Evolutionary conservation across 2,888 invertebrate genomes (phyloP).

Genomic region (Netelia virgata): DNA sequence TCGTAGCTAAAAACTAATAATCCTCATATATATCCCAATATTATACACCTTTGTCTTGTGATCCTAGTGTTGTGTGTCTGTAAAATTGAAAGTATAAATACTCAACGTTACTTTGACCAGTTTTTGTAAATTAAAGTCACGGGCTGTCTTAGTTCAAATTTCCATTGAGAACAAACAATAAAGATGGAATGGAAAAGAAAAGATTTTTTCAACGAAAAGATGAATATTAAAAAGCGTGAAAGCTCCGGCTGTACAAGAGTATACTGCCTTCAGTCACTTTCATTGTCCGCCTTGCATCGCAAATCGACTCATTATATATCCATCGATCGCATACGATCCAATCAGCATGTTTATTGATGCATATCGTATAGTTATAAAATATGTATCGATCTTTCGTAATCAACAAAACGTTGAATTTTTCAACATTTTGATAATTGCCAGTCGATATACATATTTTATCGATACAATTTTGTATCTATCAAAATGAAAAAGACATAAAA

Average conservation of each 20-base stretch:
- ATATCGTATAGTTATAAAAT: not conserved
- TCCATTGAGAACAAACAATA: slow-evolving; percentile 25
- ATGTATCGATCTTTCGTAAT: slow-evolving; percentile 7
- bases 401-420: slow-evolving; percentile 2
- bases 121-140: slow-evolving; percentile 76
- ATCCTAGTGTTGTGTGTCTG: slow-evolving; percentile 83
- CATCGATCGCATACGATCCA: not conserved
- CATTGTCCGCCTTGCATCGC: slow-evolving; percentile 67
- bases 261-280: slow-evolving; percentile 70
- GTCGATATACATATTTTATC: slow-evolving; percentile 17
- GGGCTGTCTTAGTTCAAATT: slow-evolving; percentile 49
- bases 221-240: slow-evolving; percentile 28
- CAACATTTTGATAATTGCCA: not conserved
- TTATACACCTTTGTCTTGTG: slow-evolving; percentile 79
- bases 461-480: not conserved
- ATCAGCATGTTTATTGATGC: slow-evolving; percentile 8
- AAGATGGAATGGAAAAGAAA: slow-evolving; percentile 31
- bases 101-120: slow-evolving; percentile 81
- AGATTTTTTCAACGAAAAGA: slow-evolving; percentile 9
- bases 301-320: slow-evolving; percentile 56
- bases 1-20: slow-evolving; percentile 19
- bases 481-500: slow-evolving; percentile 36
- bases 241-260: slow-evolving; percentile 72
- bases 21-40: slow-evolving; percentile 72
- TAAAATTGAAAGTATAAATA: slow-evolving; percentile 85